These are phyloP conservation scores for Leiothrix lutea DNA, from an alignment of 2,113 vertebrate genomes.

Conservation along the genomic window DNA sequence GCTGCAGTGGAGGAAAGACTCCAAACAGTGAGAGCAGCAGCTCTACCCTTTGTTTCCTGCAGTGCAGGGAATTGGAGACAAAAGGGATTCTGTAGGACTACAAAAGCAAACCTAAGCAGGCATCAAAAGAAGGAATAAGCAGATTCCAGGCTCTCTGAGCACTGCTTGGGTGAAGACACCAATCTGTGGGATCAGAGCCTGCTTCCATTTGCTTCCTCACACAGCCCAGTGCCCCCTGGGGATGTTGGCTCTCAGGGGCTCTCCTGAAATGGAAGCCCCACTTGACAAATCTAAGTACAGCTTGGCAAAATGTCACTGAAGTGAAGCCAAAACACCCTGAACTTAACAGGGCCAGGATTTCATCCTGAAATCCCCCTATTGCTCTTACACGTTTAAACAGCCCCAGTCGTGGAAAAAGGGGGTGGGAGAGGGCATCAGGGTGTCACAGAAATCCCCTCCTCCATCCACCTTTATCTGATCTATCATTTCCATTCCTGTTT, in stretches of 20 bases:
- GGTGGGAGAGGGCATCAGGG: not conserved
- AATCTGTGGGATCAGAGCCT: fast-evolving
- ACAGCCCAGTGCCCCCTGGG: not conserved
- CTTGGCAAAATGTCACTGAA: not conserved
- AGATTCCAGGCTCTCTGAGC: not conserved
- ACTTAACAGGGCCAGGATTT: not conserved
- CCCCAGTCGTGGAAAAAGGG: fast-evolving
- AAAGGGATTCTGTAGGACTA: not conserved
- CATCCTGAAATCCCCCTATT: not conserved
- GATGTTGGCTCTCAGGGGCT: not conserved
- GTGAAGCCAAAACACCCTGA: not conserved
- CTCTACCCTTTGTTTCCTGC: not conserved
- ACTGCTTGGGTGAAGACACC: not conserved
- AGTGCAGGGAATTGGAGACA: not conserved
- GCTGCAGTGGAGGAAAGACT: not conserved
- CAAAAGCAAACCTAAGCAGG: not conserved
- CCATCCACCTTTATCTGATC: not conserved
- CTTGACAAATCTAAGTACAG: not conserved
- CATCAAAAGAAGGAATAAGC: not conserved
- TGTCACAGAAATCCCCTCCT: not conserved
- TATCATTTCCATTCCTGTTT: not conserved
- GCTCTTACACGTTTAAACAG: not conserved
- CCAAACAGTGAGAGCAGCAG: not conserved
- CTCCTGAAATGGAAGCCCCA: not conserved
- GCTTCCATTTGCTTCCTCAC: not conserved